These are phyloP conservation scores for pig (Sus scrofa) DNA, from an alignment of 2,113 vertebrate species.

Conservation along the genomic window T2T-Sscrofa CM000814.6:131994001-131994500, in stretches of 20 bases:
- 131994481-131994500: too few relatives aligned
- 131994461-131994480: not conserved
- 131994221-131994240: not conserved
- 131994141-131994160: not conserved
- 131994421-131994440: not conserved
- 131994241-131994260: not conserved
- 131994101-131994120: not conserved
- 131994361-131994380: not conserved
- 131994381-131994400: not conserved
- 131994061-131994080: not conserved
- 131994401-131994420: not conserved
- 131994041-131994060: not conserved
- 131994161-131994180: not conserved
- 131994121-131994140: not conserved
- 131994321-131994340: not conserved
- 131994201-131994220: not conserved
- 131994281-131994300: not conserved
- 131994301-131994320: not conserved
- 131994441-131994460: not conserved
- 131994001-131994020: not conserved
- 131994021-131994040: not conserved
- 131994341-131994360: not conserved
- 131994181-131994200: not conserved
- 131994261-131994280: rapidly evolving
- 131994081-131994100: not conserved